These are phyloP conservation scores for Syngnathus typhle DNA, from an alignment of 2,113 vertebrate species.

Conservation along the genomic window DNA sequence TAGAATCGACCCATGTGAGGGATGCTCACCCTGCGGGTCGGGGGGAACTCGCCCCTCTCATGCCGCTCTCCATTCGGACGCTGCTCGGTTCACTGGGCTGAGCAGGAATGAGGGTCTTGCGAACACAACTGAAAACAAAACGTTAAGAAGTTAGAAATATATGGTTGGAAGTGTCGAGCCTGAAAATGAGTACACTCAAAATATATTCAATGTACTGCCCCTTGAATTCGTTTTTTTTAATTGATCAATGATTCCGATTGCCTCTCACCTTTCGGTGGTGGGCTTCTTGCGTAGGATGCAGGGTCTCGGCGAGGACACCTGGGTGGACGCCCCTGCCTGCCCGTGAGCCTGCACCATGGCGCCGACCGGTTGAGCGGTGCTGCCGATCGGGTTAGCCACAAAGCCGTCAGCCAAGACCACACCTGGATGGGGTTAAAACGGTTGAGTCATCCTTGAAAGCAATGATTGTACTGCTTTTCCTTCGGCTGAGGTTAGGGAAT, in stretches of 20 bases:
- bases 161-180: too few species aligned
- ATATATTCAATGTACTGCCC: too few species aligned
- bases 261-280: constrained; percentile 83
- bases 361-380: constrained; percentile 79
- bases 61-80: constrained; percentile 77
- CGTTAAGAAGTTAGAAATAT: not conserved
- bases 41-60: constrained; percentile 86
- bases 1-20: not conserved
- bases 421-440: constrained; percentile 39
- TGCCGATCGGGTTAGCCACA: constrained; percentile 87
- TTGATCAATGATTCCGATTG: too few species aligned
- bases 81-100: constrained; percentile 79
- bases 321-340: constrained; percentile 80
- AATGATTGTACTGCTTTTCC: not conserved
- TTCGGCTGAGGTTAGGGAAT: not conserved
- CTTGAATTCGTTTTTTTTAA: too few species aligned
- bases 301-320: constrained; percentile 91
- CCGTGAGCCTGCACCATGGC: constrained; percentile 90
- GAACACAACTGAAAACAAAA: constrained; percentile 77
- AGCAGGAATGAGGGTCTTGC: constrained; percentile 89
- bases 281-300: constrained; percentile 98
- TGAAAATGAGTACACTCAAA: too few species aligned
- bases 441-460: not conserved
- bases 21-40: constrained; percentile 85
- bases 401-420: constrained; percentile 90